Conservation (phyloP, 2,797 vertebrate species). For the Melanotaenia nigrans region DNA sequence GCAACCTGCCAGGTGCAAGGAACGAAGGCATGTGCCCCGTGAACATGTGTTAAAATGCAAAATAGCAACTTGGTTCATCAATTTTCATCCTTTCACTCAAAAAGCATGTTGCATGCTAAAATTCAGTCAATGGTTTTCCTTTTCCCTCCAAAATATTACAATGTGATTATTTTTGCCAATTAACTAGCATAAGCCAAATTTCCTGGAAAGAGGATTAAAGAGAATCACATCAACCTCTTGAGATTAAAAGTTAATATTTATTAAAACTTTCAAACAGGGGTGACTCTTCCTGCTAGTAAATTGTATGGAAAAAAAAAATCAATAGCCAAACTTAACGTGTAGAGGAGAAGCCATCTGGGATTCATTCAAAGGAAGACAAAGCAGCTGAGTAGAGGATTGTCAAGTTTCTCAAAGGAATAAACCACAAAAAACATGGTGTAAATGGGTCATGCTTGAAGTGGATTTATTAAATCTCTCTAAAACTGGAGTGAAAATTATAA, state of each 20-base stretch:
- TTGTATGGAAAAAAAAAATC: neutral
- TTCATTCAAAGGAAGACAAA: conserved; percentile 31
- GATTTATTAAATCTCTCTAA: conserved; percentile 21
- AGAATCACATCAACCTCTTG: too few species aligned
- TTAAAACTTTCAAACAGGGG: too few species aligned
- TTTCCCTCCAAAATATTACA: too few species aligned
- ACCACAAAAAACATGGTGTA: conserved; percentile 33
- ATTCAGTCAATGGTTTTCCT: too few species aligned
- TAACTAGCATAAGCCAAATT: too few species aligned
- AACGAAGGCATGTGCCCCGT: neutral
- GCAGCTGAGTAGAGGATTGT: conserved; percentile 32
- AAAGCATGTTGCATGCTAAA: too few species aligned
- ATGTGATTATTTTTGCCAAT: too few species aligned
- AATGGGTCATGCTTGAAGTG: conserved; percentile 46
- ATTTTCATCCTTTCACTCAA: too few species aligned
- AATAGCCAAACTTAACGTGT: conserved; percentile 25
- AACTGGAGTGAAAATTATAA: conserved; percentile 7
- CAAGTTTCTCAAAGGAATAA: conserved; percentile 29
- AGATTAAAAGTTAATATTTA: too few species aligned
- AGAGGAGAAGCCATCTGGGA: conserved; percentile 34
- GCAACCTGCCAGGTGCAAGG: neutral
- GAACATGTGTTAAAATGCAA: neutral
- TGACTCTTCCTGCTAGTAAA: too few species aligned
- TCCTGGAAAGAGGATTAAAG: too few species aligned
- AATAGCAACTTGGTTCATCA: too few species aligned